Percentiles rank a stretch among this genome's conserved stretches.
phyloP scores from a whole-genome alignment of 2,888 invertebrate genomes.

The Anodontia alba region DNA sequence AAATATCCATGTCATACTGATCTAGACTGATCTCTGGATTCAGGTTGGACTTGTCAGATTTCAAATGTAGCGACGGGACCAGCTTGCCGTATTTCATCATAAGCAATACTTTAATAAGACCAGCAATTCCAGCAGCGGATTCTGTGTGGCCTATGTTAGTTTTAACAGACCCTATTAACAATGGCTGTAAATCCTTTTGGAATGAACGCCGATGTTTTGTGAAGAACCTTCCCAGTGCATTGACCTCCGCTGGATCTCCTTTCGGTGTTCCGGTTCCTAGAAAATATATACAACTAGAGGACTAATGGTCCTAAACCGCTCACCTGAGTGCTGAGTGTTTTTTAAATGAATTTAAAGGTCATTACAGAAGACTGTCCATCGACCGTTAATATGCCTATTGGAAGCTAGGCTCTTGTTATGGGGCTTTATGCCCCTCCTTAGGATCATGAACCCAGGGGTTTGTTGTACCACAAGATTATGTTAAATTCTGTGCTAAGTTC shows the following conservation, averaged over 20 bases:
- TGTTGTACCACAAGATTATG: no score
- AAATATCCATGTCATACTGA: not conserved
- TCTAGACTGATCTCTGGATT: not conserved
- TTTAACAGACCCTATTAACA: slow-evolving; percentile 69
- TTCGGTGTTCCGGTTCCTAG: slow-evolving; percentile 71
- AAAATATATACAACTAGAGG: not conserved
- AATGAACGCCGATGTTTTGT: not conserved
- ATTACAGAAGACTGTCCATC: no score
- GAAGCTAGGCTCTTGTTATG: no score
- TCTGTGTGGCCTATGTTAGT: slow-evolving; percentile 73
- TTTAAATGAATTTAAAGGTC: no score
- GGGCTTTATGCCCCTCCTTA: no score
- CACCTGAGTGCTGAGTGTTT: no score
- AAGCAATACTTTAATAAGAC: slow-evolving; percentile 69
- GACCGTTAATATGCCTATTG: no score
- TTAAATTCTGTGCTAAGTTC: no score
- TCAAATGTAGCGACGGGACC: slow-evolving; percentile 67
- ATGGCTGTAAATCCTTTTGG: not conserved
- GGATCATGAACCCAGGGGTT: no score
- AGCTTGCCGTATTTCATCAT: slow-evolving; percentile 68
- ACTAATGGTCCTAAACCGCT: no score
- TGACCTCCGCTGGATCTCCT: slow-evolving; percentile 72
- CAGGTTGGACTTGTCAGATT: slow-evolving; percentile 22
- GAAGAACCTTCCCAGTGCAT: slow-evolving; percentile 52
- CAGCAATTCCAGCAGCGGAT: slow-evolving; percentile 69